Conservation (phyloP, 2,888 invertebrate genomes). For the Leptinotarsa peninsularis region DNA sequence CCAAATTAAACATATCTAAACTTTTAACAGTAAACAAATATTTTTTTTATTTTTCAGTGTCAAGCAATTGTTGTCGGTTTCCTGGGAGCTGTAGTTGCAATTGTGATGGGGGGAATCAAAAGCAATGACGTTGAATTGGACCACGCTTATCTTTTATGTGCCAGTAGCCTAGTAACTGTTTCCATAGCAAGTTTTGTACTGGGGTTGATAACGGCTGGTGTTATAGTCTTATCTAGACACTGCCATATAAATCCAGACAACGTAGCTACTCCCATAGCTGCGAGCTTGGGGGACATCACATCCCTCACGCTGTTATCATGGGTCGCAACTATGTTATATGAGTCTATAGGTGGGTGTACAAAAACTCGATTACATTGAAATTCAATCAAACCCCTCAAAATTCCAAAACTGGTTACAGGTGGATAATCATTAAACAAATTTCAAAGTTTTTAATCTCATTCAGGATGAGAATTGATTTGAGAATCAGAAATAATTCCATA, state of each 20-base stretch:
- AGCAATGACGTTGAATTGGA: conserved; percentile 73
- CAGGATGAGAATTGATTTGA: too few species aligned
- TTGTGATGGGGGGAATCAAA: conserved; percentile 76
- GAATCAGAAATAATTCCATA: too few species aligned
- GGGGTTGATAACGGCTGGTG: conserved; percentile 78
- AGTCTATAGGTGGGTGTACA: conserved; percentile 68
- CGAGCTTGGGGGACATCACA: conserved; percentile 83
- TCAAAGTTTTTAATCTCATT: too few species aligned
- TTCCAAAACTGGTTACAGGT: too few species aligned
- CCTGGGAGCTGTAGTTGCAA: conserved; percentile 77
- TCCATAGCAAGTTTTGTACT: conserved; percentile 80
- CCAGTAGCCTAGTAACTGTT: conserved; percentile 81
- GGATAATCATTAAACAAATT: too few species aligned
- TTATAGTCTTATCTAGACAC: conserved; percentile 77
- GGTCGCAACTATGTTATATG: conserved; percentile 71
- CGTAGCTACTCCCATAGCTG: conserved; percentile 84
- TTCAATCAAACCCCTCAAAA: too few species aligned
- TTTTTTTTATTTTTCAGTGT: conserved; percentile 66
- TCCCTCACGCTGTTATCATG: conserved; percentile 74
- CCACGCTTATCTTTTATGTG: conserved; percentile 79
- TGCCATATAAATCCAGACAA: conserved; percentile 83
- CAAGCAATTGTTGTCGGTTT: conserved; percentile 81
- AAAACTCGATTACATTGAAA: conserved; percentile 19
- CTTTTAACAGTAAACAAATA: not conserved
- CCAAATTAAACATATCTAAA: too few species aligned